Conservation (phyloP, 2,888 invertebrate species). For the Halocaridina rubra region DNA sequence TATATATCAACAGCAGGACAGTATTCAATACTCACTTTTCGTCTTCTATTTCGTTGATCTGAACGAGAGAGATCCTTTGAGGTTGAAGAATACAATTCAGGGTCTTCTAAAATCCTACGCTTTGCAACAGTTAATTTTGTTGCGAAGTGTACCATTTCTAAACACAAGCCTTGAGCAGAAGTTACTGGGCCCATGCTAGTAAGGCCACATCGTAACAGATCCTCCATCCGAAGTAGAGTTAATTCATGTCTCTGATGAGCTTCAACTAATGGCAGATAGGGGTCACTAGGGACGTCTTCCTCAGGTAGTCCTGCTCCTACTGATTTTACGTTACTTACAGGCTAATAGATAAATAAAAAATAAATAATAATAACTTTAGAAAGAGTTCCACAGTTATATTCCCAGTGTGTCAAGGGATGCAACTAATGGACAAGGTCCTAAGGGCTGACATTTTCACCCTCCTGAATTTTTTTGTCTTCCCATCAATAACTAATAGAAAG, state of each 20-base stretch:
- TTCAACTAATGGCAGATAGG: conserved; percentile 75
- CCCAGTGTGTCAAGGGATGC: too few species aligned
- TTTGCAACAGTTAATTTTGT: conserved; percentile 83
- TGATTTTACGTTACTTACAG: conserved; percentile 56
- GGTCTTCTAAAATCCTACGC: conserved; percentile 83
- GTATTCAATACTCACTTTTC: too few species aligned
- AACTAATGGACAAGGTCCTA: too few species aligned
- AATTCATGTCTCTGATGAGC: conserved; percentile 82
- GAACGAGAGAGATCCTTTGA: conserved; percentile 54
- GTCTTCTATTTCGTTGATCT: conserved; percentile 58
- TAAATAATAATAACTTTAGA: not conserved
- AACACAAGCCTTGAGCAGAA: conserved; percentile 73
- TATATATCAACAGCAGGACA: too few species aligned
- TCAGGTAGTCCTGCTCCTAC: conserved; percentile 54
- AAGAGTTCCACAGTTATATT: too few species aligned
- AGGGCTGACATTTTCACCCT: too few species aligned
- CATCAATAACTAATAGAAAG: too few species aligned
- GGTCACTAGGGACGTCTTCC: conserved; percentile 42
- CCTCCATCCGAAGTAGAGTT: conserved; percentile 80
- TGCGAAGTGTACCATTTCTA: conserved; percentile 81
- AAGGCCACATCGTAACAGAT: conserved; percentile 78
- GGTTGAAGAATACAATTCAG: conserved; percentile 75
- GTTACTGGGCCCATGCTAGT: conserved; percentile 71
- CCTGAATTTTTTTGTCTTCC: too few species aligned
- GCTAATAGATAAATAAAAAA: conserved; percentile 24